These are phyloP conservation scores for Anoura caudifer DNA, from an alignment of 2,113 vertebrate genomes.

Conservation along the genomic window DNA sequence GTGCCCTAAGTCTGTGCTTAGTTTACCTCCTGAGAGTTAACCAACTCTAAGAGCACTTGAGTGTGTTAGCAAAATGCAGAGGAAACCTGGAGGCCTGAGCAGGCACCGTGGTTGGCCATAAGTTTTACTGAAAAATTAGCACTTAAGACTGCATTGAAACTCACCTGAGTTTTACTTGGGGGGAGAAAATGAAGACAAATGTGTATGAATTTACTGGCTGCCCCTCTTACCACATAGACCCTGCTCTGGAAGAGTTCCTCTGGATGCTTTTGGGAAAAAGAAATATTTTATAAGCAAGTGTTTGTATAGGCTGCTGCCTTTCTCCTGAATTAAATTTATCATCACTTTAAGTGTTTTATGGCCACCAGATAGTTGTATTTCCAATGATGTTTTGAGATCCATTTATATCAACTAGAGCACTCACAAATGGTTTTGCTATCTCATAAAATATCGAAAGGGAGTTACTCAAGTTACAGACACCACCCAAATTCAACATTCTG, in stretches of 20 bases:
- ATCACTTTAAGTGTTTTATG: background rate
- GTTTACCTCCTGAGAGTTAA: background rate
- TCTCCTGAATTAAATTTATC: background rate
- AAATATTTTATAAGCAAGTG: background rate
- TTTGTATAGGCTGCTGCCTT: background rate
- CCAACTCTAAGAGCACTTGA: background rate
- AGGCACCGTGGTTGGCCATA: background rate
- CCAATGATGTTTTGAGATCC: background rate
- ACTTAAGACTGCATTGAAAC: background rate
- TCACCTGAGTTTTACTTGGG: background rate
- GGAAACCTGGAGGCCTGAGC: background rate
- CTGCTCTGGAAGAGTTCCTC: background rate
- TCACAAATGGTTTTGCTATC: background rate
- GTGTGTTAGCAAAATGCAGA: background rate
- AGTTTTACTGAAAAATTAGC: background rate
- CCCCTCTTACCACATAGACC: background rate
- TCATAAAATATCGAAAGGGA: background rate
- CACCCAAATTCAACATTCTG: background rate
- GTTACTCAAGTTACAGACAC: background rate
- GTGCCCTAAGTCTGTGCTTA: background rate
- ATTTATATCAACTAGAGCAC: background rate
- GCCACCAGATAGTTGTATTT: background rate
- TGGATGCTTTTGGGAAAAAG: background rate
- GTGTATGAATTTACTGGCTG: background rate
- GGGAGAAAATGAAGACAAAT: background rate